Percentiles rank a stretch among this genome's conserved stretches.
Evolutionary conservation across 1,140 invertebrate genomes (phyloP).

Genomic region (Drosophila nigrodunni): DNA sequence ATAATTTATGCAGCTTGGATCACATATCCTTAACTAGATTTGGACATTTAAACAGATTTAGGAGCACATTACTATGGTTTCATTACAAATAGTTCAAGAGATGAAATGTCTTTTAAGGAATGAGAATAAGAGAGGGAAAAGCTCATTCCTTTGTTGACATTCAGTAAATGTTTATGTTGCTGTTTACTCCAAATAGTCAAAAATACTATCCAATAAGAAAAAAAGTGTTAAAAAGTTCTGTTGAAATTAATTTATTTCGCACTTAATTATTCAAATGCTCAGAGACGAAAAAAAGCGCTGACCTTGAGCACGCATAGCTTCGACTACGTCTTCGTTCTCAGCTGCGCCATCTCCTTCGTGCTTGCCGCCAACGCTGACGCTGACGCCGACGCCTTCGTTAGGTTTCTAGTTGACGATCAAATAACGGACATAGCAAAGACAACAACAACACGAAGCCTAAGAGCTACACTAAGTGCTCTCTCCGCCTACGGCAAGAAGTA

Average conservation of each 20-base stretch:
- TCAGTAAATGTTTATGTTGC: slow-evolving; percentile 45
- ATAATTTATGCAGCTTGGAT: neutral
- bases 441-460: slow-evolving; percentile 23
- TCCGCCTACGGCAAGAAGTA: neutral
- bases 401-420: slow-evolving; percentile 56
- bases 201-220: slow-evolving; percentile 54
- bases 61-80: neutral
- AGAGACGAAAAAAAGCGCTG: slow-evolving; percentile 41
- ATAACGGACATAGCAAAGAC: slow-evolving; percentile 40
- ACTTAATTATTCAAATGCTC: slow-evolving; percentile 74
- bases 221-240: slow-evolving; percentile 72
- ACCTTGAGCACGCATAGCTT: slow-evolving; percentile 49
- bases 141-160: slow-evolving; percentile 2
- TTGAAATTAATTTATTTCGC: slow-evolving; percentile 77
- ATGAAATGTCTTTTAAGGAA: too few species aligned
- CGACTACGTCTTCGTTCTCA: slow-evolving; percentile 20
- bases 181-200: slow-evolving; percentile 14
- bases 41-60: too few species aligned
- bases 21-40: neutral
- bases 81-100: too few species aligned
- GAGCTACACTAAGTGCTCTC: slow-evolving; percentile 13
- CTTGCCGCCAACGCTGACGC: too few species aligned
- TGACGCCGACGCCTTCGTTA: slow-evolving; percentile 23
- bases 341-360: neutral
- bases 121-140: too few species aligned